Base-by-base conservation (phyloP, 2,113 vertebrate species). In the Saguinus midas region DNA sequence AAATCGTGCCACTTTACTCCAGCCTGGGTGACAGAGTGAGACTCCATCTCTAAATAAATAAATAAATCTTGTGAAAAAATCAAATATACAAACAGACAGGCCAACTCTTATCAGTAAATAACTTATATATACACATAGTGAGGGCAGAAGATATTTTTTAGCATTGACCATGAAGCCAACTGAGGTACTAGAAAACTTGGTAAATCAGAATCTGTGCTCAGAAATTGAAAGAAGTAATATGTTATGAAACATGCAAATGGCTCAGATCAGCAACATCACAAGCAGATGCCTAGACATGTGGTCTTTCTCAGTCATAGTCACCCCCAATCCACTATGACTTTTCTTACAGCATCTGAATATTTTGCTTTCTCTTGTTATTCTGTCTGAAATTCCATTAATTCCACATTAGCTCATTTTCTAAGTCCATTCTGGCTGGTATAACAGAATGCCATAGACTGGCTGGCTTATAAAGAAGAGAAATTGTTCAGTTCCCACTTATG, bases 101-200 rank as follows among this genome's bases (percentile, higher is more conserved):
- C 1, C 70, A 35, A 21, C 0, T 12, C 11, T 81, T 40, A 40
- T 18, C n/a, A 45, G 16, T 94, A 81, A 90, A 57, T 52, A 61
- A 72, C 29, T 10, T 0, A 50, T 17, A 50, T 45, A 17, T 14
- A 40, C 12, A n/a, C 40, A 43, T n/a, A 50, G 55, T 0, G 0
- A 55, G 32, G 14, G 21, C 25, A 61, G 14, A 2, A 4, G 45
- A 16, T n/a, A 45, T 13, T 21, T 95, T 52, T 50, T 6, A 76
- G 14, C n/a, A n/a, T 18, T 48, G 6, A 21, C 27, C 16, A 10
- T 4, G 8, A 87, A 94, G 35, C 35, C 92, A 87, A 7, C 1
- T 32, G 35, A 75, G 32, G 4, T 13, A 16, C 29, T 21, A 11
- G 37, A 66, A 87, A 75, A 50, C 3, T 17, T 27, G 11, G 29